These are phyloP conservation scores for Macquaria ambigua DNA, from an alignment of 2,113 vertebrate species.

Conservation along the genomic window DNA sequence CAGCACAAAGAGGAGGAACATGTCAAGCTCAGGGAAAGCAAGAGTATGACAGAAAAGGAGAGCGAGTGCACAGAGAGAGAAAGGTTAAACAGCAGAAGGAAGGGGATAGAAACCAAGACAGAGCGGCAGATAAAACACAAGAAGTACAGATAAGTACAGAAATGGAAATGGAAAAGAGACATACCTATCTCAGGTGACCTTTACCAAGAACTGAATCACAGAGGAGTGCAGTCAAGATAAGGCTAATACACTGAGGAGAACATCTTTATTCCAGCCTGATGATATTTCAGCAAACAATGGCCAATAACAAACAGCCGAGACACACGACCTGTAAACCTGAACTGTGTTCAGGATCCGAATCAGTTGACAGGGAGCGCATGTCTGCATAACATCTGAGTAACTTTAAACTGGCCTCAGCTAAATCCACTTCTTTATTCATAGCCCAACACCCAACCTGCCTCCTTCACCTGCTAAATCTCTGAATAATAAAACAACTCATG, in stretches of 20 bases:
- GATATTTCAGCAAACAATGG: constrained; percentile 70
- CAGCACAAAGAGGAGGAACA: constrained; percentile 12
- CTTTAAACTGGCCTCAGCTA: background rate
- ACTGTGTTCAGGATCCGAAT: constrained; percentile 38
- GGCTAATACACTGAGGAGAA: constrained; percentile 63
- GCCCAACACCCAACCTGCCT: background rate
- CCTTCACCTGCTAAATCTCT: constrained; percentile 39
- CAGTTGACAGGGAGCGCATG: constrained; percentile 1
- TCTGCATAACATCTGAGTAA: constrained; percentile 10
- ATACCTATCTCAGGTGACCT: constrained; percentile 74
- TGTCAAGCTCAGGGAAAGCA: constrained; percentile 4
- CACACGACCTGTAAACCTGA: constrained; percentile 48
- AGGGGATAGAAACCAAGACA: constrained; percentile 29
- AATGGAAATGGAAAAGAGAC: constrained; percentile 71
- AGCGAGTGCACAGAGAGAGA: constrained; percentile 23
- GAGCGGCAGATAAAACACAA: constrained; percentile 56
- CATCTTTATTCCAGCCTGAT: constrained; percentile 73
- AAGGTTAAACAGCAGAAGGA: constrained; percentile 57
- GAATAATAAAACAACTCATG: constrained; percentile 30
- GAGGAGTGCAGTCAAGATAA: constrained; percentile 70
- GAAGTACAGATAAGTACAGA: constrained; percentile 68
- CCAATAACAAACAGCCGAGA: constrained; percentile 47
- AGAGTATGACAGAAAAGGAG: constrained; percentile 23
- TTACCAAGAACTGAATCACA: constrained; percentile 68
- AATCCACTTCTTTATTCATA: constrained; percentile 36